phyloP scores from a whole-genome alignment of 1,140 invertebrate species.

The Halyomorpha halys region DNA sequence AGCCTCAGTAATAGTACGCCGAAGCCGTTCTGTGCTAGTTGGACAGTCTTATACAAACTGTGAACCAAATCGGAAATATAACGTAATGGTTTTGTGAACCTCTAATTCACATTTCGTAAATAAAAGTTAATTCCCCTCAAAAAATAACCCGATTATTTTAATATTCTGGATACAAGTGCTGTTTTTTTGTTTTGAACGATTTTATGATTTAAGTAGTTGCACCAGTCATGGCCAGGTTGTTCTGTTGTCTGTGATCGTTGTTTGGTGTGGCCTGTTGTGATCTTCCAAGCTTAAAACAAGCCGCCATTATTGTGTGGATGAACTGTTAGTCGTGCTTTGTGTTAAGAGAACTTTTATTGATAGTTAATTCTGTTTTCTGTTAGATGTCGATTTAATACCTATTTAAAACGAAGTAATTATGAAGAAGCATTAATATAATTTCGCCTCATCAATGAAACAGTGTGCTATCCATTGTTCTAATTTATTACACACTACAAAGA shows the following conservation, averaged over 20 bases:
- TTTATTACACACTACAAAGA: too few species aligned
- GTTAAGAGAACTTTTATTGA: too few species aligned
- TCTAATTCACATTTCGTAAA: too few species aligned
- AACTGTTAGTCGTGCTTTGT: too few species aligned
- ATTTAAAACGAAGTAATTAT: too few species aligned
- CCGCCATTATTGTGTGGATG: constrained; percentile 3
- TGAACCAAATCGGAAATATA: not conserved
- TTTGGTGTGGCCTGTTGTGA: constrained; percentile 6
- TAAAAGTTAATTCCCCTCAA: too few species aligned
- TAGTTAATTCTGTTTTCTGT: too few species aligned
- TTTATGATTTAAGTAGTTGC: constrained; percentile 2
- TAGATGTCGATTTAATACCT: too few species aligned
- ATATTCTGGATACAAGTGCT: not conserved
- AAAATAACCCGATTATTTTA: not conserved
- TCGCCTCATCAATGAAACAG: too few species aligned
- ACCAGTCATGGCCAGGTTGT: constrained; percentile 7
- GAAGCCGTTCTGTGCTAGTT: not conserved
- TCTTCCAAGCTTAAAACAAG: not conserved
- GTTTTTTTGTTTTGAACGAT: constrained; percentile 4
- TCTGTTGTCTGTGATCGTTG: constrained; percentile 6
- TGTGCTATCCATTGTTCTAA: too few species aligned
- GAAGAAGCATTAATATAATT: too few species aligned
- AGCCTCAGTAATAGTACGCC: constrained; percentile 2
- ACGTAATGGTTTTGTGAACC: too few species aligned
- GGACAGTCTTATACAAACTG: constrained; percentile 7